These are phyloP conservation scores for Cecidostiba fungosa DNA, from an alignment of 2,888 invertebrate genomes.

Conservation along the genomic window DNA sequence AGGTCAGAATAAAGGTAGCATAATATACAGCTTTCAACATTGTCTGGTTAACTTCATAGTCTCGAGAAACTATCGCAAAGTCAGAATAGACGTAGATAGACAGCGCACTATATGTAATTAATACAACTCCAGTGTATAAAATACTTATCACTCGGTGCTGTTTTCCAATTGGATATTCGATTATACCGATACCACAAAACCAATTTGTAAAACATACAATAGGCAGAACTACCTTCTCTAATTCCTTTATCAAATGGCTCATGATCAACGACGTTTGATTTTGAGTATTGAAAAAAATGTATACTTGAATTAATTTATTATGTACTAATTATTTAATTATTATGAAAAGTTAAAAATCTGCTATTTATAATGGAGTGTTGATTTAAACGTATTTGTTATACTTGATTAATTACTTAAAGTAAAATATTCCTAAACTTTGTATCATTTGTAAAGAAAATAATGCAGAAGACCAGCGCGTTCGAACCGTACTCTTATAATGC, in stretches of 20 bases:
- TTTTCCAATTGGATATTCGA: constrained; percentile 65
- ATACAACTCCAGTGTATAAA: constrained; percentile 36
- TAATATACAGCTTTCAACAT: constrained; percentile 7
- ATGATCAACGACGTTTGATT: not conserved
- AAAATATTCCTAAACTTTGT: not conserved
- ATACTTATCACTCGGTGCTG: constrained; percentile 60
- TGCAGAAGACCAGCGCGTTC: not conserved
- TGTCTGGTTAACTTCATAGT: not conserved
- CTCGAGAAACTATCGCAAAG: not conserved
- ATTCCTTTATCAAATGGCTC: not conserved
- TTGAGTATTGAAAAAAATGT: not conserved
- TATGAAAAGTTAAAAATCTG: no score
- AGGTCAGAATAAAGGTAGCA: constrained; percentile 14
- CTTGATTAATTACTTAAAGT: not conserved
- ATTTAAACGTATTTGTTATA: not conserved
- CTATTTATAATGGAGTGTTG: no score
- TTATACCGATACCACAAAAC: constrained; percentile 65
- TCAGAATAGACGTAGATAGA: not conserved
- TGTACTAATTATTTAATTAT: not conserved
- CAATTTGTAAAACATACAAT: constrained; percentile 51
- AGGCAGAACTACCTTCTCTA: constrained; percentile 10
- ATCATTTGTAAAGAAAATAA: not conserved
- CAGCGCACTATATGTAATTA: not conserved
- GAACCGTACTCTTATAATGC: not conserved
- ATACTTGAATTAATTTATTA: not conserved